Evolutionary conservation across 2,888 invertebrate species (phyloP).

Genomic region (Drosophila limbata): DNA sequence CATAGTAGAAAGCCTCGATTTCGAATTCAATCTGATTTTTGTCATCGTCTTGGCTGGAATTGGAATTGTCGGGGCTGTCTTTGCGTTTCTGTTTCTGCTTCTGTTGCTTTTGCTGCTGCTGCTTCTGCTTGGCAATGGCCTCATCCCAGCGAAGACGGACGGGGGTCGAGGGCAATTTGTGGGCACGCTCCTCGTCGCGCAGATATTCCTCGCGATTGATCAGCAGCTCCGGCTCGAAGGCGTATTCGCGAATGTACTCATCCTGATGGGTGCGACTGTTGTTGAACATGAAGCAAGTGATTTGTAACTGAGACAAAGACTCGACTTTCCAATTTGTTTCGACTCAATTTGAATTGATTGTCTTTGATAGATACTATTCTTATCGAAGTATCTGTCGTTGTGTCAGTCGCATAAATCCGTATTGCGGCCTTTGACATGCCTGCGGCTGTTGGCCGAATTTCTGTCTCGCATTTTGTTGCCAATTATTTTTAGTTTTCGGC

Average conservation of each 20-base stretch:
- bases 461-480: conserved; percentile 76
- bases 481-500: conserved; percentile 74
- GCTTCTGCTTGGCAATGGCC: conserved; percentile 71
- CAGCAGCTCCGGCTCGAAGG: conserved; percentile 84
- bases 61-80: conserved; percentile 68
- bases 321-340: conserved; percentile 8
- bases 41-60: conserved; percentile 64
- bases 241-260: conserved; percentile 84
- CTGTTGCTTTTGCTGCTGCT: conserved; percentile 58
- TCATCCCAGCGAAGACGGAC: conserved; percentile 73
- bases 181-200: conserved; percentile 65
- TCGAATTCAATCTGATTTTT: conserved; percentile 83
- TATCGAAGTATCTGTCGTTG: conserved; percentile 20
- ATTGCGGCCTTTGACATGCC: conserved; percentile 78
- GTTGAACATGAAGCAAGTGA: conserved; percentile 79
- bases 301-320: conserved; percentile 33
- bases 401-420: conserved; percentile 65
- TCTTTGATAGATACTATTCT: conserved; percentile 13
- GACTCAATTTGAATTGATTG: conserved; percentile 15
- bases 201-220: conserved; percentile 83
- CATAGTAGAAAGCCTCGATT: conserved; percentile 84
- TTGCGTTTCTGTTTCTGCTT: conserved; percentile 57
- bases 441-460: conserved; percentile 73
- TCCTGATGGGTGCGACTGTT: conserved; percentile 78
- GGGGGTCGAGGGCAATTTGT: conserved; percentile 65